These are phyloP conservation scores for Cairina moschata DNA, from an alignment of 2,113 vertebrate genomes.

Conservation along the genomic window DNA sequence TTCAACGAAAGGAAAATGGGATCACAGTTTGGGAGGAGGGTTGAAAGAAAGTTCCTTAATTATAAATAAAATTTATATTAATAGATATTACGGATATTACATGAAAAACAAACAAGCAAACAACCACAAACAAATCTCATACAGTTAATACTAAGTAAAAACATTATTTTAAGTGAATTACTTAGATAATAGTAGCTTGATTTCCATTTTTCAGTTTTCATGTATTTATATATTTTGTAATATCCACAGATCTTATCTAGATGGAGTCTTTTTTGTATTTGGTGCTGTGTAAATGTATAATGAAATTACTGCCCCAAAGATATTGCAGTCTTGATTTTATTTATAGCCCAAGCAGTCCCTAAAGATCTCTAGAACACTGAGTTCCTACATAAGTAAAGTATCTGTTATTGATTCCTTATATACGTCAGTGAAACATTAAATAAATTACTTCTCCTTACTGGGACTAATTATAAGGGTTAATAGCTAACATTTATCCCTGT, in stretches of 20 bases:
- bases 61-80: background rate
- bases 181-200: background rate
- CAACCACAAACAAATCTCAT: background rate
- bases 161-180: background rate
- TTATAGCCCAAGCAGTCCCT: background rate
- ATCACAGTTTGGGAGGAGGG: background rate
- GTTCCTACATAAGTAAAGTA: background rate
- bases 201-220: background rate
- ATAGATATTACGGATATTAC: background rate
- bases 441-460: background rate
- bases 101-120: background rate
- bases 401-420: background rate
- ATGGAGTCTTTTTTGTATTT: background rate
- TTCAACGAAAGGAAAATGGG: background rate
- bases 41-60: background rate
- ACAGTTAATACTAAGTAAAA: background rate
- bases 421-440: background rate
- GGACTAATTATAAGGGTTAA: background rate
- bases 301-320: background rate
- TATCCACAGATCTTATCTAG: background rate
- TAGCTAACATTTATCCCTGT: background rate
- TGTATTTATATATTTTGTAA: background rate
- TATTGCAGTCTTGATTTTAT: background rate
- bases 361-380: background rate
- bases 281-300: background rate